Evolutionary conservation across 2,888 invertebrate species (phyloP), one percentile per base, ranked within the genome.

Genomic region (Calliopum simillimum): DNA sequence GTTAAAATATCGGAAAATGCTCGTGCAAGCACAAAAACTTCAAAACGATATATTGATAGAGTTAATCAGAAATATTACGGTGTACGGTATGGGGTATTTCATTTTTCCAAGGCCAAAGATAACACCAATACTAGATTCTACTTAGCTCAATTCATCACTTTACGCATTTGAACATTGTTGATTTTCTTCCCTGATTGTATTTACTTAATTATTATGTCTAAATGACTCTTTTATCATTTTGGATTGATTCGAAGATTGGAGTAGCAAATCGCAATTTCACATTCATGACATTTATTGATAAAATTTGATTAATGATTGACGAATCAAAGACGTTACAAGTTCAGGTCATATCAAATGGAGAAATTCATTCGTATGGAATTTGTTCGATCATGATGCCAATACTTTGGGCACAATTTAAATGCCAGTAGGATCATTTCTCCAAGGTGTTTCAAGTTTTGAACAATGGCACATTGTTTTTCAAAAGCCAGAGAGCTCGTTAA

Each of bases 251-350:
- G 8, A 44, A 5, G 44, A 58, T 16, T 25, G n/a, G 1, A 44
- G 41, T 25, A 21, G 58, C 44, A 46, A 56, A 56, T 66, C 46
- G 44, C 23, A 33, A 84, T 84, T 84, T 85, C 80, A 81, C 81
- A 79, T 77, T 73, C 72, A 74, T 81, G 85, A 85, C 85, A 83
- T 84, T 85, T 85, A 86, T 86, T 82, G 85, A 84, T 84, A 79
- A 80, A 79, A 75, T 75, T 76, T 86, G 86, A 85, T 85, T 85
- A 86, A 85, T 85, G 84, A 83, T 77, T 16, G 56, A 33, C 23
- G 21, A n/a, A 19, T 14, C 23, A 25, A 21, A 21, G 56, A 16
- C 25, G 56, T 25, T 33, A 41, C 14, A 33, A 16, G 58, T 19
- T 46, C 2, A n/a, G 4, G 41, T 21, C 41, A 21, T 14, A n/a